phyloP scores from a whole-genome alignment of 2,113 vertebrate genomes.

The Pollachius pollachius region DNA sequence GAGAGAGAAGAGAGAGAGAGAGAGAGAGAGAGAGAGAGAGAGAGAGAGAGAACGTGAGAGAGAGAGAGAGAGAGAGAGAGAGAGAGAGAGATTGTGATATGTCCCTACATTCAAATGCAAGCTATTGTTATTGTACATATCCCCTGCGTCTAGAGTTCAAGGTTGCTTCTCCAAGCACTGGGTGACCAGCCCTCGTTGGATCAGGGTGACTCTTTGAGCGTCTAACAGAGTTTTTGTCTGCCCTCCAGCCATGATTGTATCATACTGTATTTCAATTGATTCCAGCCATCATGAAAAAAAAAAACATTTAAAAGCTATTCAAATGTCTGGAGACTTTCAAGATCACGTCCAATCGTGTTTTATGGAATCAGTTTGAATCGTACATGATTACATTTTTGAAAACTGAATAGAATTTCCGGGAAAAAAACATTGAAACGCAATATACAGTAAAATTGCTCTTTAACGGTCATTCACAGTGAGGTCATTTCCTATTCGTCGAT shows the following conservation, averaged over 20 bases:
- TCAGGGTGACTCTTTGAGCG: not conserved
- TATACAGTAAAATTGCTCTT: constrained; percentile 4
- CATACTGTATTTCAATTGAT: constrained; percentile 19
- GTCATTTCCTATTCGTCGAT: constrained; percentile 19
- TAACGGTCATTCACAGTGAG: constrained; percentile 1
- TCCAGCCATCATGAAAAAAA: constrained; percentile 5
- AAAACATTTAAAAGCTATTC: constrained; percentile 17
- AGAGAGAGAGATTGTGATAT: too few species aligned
- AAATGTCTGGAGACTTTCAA: constrained; percentile 21
- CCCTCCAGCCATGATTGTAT: not conserved
- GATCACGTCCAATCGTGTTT: constrained; percentile 17
- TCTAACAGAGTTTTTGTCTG: not conserved
- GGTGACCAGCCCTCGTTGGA: constrained; percentile 6
- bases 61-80: too few species aligned
- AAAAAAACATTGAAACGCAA: constrained; percentile 11
- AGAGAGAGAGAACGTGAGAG: too few species aligned
- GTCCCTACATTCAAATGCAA: too few species aligned
- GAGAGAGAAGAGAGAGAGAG: too few species aligned
- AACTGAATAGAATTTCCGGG: constrained; percentile 23
- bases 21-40: too few species aligned
- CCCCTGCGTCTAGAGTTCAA: not conserved
- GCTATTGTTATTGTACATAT: not conserved
- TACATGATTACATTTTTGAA: constrained; percentile 26
- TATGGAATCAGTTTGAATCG: constrained; percentile 18
- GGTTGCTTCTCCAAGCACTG: not conserved